Evolutionary conservation across 2,113 vertebrate species (phyloP).

Genomic region (Hemibagrus wyckioides): DNA sequence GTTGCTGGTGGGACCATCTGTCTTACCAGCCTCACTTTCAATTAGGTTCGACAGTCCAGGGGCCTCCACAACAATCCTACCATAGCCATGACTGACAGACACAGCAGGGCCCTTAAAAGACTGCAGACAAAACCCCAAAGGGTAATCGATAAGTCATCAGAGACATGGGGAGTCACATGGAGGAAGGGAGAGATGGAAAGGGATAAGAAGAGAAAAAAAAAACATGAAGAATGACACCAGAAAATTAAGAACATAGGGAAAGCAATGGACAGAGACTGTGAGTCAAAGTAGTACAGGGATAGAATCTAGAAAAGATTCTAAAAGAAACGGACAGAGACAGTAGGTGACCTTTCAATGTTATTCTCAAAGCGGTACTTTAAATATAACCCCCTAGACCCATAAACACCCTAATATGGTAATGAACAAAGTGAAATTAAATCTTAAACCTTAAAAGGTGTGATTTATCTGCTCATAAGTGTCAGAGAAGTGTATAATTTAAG

Average conservation of each 20-base stretch:
- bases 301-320: neutral
- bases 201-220: neutral
- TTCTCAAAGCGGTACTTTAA: neutral
- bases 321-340: neutral
- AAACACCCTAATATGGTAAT: neutral
- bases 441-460: too few relatives aligned
- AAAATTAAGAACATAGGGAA: conserved; percentile 1
- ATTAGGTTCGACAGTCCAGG: conserved; percentile 39
- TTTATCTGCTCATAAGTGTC: neutral
- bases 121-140: conserved; percentile 55
- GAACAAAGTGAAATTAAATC: conserved; percentile 1
- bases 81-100: conserved; percentile 47
- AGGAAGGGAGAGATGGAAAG: neutral
- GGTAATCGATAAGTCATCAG: conserved; percentile 58
- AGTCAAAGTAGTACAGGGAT: neutral
- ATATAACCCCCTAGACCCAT: neutral
- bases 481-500: neutral
- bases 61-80: conserved; percentile 40
- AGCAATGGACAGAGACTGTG: neutral
- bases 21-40: conserved; percentile 49
- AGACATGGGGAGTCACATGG: conserved; percentile 25
- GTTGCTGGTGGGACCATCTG: conserved; percentile 32
- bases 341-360: neutral
- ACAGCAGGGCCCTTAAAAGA: conserved; percentile 51
- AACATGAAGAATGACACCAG: neutral